A percentile compares a stretch with the other conserved stretches of the same genome.
These are phyloP conservation scores for Myzus persicae DNA, from an alignment of 1,140 invertebrate species.

Conservation along the genomic window DNA sequence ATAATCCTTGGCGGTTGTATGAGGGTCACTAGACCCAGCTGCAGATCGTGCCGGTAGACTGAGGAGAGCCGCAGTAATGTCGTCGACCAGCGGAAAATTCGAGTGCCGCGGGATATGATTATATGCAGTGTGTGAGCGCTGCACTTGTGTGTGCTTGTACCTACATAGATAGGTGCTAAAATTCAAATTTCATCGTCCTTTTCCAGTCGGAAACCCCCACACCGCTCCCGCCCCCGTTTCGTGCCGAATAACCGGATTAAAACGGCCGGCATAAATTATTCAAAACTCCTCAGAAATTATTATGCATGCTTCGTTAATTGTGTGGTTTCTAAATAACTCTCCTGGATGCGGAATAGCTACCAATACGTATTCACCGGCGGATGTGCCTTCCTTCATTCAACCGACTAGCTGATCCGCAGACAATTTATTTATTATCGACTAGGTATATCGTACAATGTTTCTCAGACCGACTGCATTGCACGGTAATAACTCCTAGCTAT, in stretches of 20 bases:
- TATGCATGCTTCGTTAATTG: constrained; percentile 50
- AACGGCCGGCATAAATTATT: constrained; percentile 43
- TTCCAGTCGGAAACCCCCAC: not conserved
- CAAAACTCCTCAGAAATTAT: constrained; percentile 38
- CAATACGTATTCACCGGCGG: not conserved
- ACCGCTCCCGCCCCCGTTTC: not conserved
- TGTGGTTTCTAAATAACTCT: constrained; percentile 23
- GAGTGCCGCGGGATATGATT: constrained; percentile 7
- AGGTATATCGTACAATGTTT: not conserved
- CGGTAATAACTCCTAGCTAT: not conserved
- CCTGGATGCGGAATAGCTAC: not conserved
- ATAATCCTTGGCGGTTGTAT: no score
- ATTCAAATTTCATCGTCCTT: constrained; percentile 20
- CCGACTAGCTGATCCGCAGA: not conserved
- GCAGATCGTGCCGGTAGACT: not conserved
- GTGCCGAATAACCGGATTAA: constrained; percentile 38
- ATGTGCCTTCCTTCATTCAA: not conserved
- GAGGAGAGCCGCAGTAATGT: not conserved
- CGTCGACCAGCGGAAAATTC: not conserved
- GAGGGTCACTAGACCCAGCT: not conserved
- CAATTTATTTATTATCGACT: not conserved
- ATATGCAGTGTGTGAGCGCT: not conserved
- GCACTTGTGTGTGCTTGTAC: not conserved
- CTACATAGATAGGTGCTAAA: constrained; percentile 2
- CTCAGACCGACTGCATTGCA: not conserved